phyloP scores from a whole-genome alignment of 2,888 invertebrate species.

The Lordiphosa andalusiaca region DNA sequence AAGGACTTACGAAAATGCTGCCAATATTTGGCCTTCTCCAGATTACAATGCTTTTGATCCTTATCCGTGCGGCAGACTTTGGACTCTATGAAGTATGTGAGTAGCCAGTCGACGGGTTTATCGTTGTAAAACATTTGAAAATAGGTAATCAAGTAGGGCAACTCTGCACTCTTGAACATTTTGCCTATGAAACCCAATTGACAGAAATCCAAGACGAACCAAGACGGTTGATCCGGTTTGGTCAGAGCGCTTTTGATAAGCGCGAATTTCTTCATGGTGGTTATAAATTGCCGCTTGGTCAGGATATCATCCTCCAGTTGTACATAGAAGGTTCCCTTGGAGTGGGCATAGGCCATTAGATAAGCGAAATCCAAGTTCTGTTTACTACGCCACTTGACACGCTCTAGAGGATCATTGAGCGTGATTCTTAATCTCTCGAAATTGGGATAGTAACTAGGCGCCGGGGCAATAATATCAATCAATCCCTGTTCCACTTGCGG shows the following conservation, averaged over 20 bases:
- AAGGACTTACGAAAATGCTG: conserved; percentile 93
- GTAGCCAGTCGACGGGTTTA: conserved; percentile 98
- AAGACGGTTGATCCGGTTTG: conserved; percentile 83
- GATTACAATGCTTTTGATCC: conserved; percentile 91
- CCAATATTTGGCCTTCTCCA: conserved; percentile 89
- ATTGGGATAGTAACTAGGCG: conserved; percentile 92
- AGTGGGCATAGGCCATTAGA: conserved; percentile 95
- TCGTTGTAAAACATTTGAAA: conserved; percentile 97
- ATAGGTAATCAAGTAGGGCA: conserved; percentile 93
- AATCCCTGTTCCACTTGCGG: conserved; percentile 88
- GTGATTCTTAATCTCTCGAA: conserved; percentile 88
- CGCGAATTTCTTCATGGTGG: conserved; percentile 91
- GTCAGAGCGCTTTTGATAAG: conserved; percentile 85
- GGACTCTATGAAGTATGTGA: conserved; percentile 93
- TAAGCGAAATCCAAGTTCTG: conserved; percentile 97
- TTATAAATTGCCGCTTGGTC: conserved; percentile 90
- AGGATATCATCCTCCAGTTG: conserved; percentile 97
- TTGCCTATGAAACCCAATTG: conserved; percentile 95
- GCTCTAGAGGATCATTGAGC: conserved; percentile 91
- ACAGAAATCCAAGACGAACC: conserved; percentile 97
- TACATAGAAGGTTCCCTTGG: conserved; percentile 91
- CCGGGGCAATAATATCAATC: conserved; percentile 93
- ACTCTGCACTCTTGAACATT: conserved; percentile 93
- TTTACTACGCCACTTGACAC: conserved; percentile 95
- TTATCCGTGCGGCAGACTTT: conserved; percentile 93